Percentiles rank a stretch among this genome's conserved stretches.
Conservation (phyloP, 2,113 vertebrate species). For the Chloropsis cyanopogon region DNA sequence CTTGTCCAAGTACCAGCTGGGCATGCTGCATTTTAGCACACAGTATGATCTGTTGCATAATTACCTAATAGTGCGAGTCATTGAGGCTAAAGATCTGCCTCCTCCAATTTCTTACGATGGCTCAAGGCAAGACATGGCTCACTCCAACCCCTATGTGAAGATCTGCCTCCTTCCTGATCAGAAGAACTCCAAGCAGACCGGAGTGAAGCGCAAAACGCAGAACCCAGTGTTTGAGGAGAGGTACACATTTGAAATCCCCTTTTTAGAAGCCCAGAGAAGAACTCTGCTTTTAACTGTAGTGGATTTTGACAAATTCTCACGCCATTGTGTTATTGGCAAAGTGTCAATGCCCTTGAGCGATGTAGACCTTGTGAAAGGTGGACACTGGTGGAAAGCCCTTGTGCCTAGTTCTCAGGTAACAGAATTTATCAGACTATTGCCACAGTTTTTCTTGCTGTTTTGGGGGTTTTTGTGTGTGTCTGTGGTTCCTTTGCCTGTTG, state of each 20-base stretch:
- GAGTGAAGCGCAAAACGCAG: constrained; percentile 89
- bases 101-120: constrained; percentile 80
- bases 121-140: constrained; percentile 83
- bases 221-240: constrained; percentile 88
- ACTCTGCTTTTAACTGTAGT: constrained; percentile 86
- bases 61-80: constrained; percentile 83
- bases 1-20: constrained; percentile 83
- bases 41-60: constrained; percentile 87
- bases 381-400: constrained; percentile 92
- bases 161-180: constrained; percentile 88
- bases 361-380: constrained; percentile 89
- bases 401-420: constrained; percentile 89
- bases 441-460: background rate
- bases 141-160: constrained; percentile 89
- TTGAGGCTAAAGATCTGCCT: constrained; percentile 86
- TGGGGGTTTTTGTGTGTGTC: background rate
- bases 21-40: constrained; percentile 89
- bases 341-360: constrained; percentile 83
- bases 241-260: constrained; percentile 88
- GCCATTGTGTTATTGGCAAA: constrained; percentile 88
- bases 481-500: constrained; percentile 13
- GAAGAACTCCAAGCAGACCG: constrained; percentile 91
- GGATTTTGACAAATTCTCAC: constrained; percentile 91
- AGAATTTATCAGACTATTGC: constrained; percentile 9
- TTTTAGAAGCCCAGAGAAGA: constrained; percentile 88